Conservation (phyloP, 2,113 vertebrate species). For the Podarcis raffonei region DNA sequence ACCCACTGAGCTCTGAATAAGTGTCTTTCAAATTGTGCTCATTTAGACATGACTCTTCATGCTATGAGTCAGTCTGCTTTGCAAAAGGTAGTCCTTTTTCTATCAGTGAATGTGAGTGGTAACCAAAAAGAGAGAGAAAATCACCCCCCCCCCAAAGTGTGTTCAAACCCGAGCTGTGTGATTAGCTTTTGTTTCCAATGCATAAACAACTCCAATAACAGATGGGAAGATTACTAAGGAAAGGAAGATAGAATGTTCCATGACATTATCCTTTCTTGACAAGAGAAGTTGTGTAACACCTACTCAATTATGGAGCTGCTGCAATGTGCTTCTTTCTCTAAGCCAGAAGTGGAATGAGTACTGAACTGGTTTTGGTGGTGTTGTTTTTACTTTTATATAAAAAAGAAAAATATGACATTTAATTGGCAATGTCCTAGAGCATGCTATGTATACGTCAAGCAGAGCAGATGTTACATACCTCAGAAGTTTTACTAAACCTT, state of each 20-base stretch:
- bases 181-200: constrained; percentile 54
- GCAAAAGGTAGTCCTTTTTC: not conserved
- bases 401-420: constrained; percentile 33
- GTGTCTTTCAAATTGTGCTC: not conserved
- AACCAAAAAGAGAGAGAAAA: not conserved
- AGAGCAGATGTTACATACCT: constrained; percentile 26
- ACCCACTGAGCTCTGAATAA: not conserved
- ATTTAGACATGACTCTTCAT: not conserved
- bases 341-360: constrained; percentile 42
- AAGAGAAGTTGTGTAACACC: constrained; percentile 39
- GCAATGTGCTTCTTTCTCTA: constrained; percentile 33
- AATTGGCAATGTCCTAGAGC: constrained; percentile 39
- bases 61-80: not conserved
- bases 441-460: not conserved
- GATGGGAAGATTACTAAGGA: constrained; percentile 56
- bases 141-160: not conserved
- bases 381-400: not conserved
- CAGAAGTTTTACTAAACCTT: constrained; percentile 42
- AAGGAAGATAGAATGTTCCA: constrained; percentile 44
- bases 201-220: constrained; percentile 41
- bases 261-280: constrained; percentile 48
- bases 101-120: constrained; percentile 10
- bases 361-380: not conserved
- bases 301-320: not conserved
- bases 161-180: constrained; percentile 34